phyloP scores from a whole-genome alignment of 2,113 vertebrate species.

The Myrmecobius fasciatus region DNA sequence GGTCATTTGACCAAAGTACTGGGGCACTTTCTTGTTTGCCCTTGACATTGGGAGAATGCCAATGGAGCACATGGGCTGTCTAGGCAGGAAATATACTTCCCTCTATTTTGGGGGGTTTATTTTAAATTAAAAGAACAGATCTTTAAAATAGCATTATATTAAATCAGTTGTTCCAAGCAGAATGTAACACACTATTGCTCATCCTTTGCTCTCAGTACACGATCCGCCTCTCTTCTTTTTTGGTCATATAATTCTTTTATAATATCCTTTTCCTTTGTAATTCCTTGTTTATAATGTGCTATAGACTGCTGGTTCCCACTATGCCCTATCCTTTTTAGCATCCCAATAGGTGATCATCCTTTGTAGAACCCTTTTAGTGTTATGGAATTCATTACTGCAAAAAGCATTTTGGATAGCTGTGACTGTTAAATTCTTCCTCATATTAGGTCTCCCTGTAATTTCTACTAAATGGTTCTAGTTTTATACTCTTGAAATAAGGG shows the following conservation, averaged over 20 bases:
- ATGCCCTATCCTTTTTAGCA: background rate
- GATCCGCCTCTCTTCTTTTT: background rate
- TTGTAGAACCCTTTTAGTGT: background rate
- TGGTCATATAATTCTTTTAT: background rate
- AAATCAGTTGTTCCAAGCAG: background rate
- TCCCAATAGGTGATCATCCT: conserved; percentile 1
- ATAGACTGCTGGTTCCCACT: background rate
- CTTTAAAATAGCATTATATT: background rate
- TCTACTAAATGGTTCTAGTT: background rate
- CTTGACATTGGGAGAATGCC: background rate
- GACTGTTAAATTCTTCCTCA: background rate
- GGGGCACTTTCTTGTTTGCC: background rate
- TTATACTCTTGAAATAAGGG: background rate
- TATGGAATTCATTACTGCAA: background rate
- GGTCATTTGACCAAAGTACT: background rate
- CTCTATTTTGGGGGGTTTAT: background rate
- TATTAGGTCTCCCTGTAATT: background rate
- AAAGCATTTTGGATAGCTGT: background rate
- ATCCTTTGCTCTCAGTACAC: background rate
- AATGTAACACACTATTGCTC: background rate
- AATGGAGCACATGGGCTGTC: background rate
- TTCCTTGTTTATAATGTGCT: background rate
- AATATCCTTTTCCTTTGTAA: background rate
- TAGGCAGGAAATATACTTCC: background rate
- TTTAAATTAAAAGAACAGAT: background rate